Conservation (phyloP, 2,888 invertebrate species). For the Rhagonycha lutea region DNA sequence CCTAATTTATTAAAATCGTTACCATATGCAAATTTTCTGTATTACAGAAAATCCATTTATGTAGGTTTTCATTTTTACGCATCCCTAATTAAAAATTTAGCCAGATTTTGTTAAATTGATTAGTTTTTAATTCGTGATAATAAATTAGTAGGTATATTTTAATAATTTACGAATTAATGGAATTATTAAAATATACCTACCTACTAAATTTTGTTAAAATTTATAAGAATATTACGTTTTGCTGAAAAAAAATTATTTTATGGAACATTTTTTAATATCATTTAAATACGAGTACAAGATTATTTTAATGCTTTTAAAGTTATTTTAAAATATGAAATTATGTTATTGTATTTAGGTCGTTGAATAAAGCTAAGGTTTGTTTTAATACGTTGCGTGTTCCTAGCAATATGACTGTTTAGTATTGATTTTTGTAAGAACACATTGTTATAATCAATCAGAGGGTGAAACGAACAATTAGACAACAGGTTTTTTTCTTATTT, state of each 20-base stretch:
- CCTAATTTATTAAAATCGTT: too few relatives aligned
- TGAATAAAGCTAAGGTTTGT: neutral
- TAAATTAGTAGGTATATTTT: too few relatives aligned
- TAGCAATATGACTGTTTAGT: constrained; percentile 1
- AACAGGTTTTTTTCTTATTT: neutral
- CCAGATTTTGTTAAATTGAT: too few relatives aligned
- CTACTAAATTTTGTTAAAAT: neutral
- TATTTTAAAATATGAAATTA: neutral
- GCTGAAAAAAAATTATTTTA: neutral
- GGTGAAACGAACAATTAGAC: neutral
- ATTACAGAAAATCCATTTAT: too few relatives aligned
- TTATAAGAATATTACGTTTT: neutral
- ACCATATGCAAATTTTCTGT: too few relatives aligned
- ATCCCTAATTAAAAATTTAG: too few relatives aligned
- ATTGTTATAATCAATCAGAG: constrained; percentile 2
- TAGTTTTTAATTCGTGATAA: too few relatives aligned
- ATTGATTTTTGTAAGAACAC: constrained; percentile 4
- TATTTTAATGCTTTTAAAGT: neutral
- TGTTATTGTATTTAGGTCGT: neutral
- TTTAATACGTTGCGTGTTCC: constrained; percentile 8
- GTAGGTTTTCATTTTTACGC: too few relatives aligned
- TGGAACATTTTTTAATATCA: neutral
- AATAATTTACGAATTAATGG: too few relatives aligned
- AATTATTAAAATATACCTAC: too few relatives aligned
- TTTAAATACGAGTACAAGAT: neutral